Percentiles rank a stretch among this genome's conserved stretches.
These are phyloP conservation scores for Psylliodes chrysocephalus DNA, from an alignment of 2,888 invertebrate genomes.

Conservation along the genomic window DNA sequence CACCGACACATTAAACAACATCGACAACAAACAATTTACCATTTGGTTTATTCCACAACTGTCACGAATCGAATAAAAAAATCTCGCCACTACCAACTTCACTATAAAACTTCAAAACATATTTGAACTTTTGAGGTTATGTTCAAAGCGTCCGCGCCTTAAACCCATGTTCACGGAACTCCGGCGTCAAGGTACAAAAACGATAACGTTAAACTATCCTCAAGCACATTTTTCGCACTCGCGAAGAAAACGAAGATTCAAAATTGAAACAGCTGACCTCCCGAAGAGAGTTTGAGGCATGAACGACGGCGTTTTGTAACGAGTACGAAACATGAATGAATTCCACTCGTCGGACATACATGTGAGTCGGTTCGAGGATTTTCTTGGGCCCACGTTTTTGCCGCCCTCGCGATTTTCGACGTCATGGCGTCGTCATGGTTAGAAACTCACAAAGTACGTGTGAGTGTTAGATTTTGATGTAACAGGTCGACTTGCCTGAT, in stretches of 20 bases:
- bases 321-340: conserved; percentile 50
- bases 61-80: conserved; percentile 7
- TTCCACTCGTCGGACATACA: conserved; percentile 39
- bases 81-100: neutral
- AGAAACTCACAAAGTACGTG: conserved; percentile 30
- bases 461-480: conserved; percentile 30
- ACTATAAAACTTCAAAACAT: neutral
- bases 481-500: conserved; percentile 23
- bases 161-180: neutral
- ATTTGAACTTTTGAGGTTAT: conserved; percentile 4
- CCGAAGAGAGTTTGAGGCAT: conserved; percentile 23
- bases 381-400: conserved; percentile 55
- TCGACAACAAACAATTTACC: conserved; percentile 26
- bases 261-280: conserved; percentile 24
- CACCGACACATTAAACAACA: conserved; percentile 30
- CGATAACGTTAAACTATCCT: neutral
- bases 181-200: neutral
- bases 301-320: conserved; percentile 23
- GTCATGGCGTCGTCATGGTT: conserved; percentile 61
- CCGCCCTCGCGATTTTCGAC: conserved; percentile 58
- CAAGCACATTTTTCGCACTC: neutral
- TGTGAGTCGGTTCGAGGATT: conserved; percentile 43
- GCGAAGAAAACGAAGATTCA: neutral
- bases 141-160: neutral
- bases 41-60: conserved; percentile 13